These are phyloP conservation scores for Norana najaformis DNA, from an alignment of 2,888 invertebrate species.

Conservation along the genomic window DNA sequence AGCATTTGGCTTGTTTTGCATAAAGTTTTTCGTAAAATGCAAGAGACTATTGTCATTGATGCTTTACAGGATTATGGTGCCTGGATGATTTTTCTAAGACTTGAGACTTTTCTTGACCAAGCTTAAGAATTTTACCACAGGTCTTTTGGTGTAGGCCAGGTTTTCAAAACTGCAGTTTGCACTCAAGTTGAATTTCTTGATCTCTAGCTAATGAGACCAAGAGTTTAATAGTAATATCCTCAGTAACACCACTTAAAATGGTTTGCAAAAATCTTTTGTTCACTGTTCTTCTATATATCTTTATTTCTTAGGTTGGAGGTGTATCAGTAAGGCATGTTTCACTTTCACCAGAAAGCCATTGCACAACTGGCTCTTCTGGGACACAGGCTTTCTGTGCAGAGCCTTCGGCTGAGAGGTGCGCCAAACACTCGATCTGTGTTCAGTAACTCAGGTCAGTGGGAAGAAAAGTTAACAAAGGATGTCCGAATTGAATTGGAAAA, in stretches of 20 bases:
- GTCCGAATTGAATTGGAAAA: conserved; percentile 37
- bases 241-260: not conserved
- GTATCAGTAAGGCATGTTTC: not conserved
- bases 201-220: not conserved
- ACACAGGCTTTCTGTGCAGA: not conserved
- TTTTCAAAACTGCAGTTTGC: too few relatives aligned
- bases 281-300: not conserved
- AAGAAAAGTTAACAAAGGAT: conserved; percentile 33
- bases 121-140: too few relatives aligned
- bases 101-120: too few relatives aligned
- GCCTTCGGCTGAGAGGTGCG: not conserved
- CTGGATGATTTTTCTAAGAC: too few relatives aligned
- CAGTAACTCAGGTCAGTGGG: conserved; percentile 34
- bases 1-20: too few relatives aligned
- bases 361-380: not conserved
- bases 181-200: too few relatives aligned
- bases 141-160: too few relatives aligned
- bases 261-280: not conserved
- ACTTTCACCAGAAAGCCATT: not conserved
- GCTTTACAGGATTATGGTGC: too few relatives aligned
- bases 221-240: not conserved
- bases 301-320: not conserved
- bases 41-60: too few relatives aligned
- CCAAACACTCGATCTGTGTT: not conserved
- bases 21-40: too few relatives aligned